Conservation (phyloP, 23 tunicate species). For the Oikopleura dioica region DNA sequence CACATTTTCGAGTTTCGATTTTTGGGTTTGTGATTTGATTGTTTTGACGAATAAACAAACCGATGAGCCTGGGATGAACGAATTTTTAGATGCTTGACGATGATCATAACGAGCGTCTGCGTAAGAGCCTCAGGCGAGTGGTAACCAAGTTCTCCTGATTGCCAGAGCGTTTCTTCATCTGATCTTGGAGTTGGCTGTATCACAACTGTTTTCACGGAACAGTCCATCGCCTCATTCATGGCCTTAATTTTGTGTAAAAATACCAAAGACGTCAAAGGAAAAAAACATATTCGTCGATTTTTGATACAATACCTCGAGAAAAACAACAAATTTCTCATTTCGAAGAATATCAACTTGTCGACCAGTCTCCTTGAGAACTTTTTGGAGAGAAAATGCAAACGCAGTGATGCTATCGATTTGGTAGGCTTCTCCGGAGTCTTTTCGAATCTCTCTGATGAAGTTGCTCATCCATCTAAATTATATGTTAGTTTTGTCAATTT, state of each 20-base stretch:
- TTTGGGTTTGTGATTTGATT: background rate
- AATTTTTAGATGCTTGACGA: slow-evolving; percentile 2
- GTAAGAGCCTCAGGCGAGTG: slow-evolving; percentile 10
- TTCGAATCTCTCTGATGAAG: slow-evolving; percentile 9
- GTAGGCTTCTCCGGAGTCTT: slow-evolving; percentile 7
- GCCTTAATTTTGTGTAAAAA: background rate
- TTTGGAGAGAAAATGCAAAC: slow-evolving; percentile 6
- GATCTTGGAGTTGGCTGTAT: background rate
- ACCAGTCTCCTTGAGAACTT: background rate
- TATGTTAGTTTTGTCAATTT: too few relatives aligned
- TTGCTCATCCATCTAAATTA: background rate
- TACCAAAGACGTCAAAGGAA: too few relatives aligned
- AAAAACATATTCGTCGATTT: too few relatives aligned
- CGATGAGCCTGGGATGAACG: slow-evolving; percentile 11
- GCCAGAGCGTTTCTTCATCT: slow-evolving; percentile 10
- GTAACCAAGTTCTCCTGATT: slow-evolving; percentile 7
- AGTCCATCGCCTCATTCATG: slow-evolving; percentile 10
- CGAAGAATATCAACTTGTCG: slow-evolving; percentile 11
- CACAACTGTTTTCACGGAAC: background rate
- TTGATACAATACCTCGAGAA: slow-evolving; percentile 11
- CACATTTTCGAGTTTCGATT: background rate
- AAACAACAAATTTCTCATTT: slow-evolving; percentile 11
- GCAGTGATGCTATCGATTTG: slow-evolving; percentile 11
- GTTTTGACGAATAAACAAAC: background rate
- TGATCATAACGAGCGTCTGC: slow-evolving; percentile 8